Conservation (phyloP, 2,113 vertebrate species). For the Ceyx margarethae region DNA sequence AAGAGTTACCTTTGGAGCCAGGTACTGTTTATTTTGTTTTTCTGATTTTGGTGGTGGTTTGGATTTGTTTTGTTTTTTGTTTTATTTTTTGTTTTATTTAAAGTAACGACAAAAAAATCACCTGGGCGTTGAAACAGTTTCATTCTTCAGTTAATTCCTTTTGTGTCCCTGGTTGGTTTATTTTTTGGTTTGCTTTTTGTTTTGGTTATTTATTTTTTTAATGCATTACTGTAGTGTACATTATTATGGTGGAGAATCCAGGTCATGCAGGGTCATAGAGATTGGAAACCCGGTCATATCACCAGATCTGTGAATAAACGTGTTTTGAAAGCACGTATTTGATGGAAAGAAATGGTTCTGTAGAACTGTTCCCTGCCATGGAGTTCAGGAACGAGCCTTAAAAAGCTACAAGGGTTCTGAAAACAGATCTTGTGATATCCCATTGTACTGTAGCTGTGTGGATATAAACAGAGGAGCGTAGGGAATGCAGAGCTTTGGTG, state of each 20-base stretch:
- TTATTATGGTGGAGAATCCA: constrained; percentile 60
- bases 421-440: constrained; percentile 78
- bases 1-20: constrained; percentile 81
- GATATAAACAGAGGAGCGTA: constrained; percentile 2
- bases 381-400: constrained; percentile 13
- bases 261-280: constrained; percentile 72
- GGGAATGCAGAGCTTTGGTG: constrained; percentile 28
- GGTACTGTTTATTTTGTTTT: constrained; percentile 81
- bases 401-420: constrained; percentile 45
- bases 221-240: constrained; percentile 33
- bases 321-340: background rate
- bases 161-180: background rate
- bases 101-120: background rate
- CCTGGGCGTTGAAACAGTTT: constrained; percentile 16
- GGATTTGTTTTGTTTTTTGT: background rate
- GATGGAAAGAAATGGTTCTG: background rate
- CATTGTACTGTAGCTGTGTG: constrained; percentile 16
- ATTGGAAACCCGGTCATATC: constrained; percentile 78
- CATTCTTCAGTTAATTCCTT: constrained; percentile 4
- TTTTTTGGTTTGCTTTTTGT: background rate
- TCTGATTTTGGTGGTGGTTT: background rate
- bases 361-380: background rate
- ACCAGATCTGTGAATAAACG: constrained; percentile 73
- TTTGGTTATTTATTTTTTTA: background rate
- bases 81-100: background rate